Base-by-base conservation (phyloP, 2,888 invertebrate species). In the Empis livida region DNA sequence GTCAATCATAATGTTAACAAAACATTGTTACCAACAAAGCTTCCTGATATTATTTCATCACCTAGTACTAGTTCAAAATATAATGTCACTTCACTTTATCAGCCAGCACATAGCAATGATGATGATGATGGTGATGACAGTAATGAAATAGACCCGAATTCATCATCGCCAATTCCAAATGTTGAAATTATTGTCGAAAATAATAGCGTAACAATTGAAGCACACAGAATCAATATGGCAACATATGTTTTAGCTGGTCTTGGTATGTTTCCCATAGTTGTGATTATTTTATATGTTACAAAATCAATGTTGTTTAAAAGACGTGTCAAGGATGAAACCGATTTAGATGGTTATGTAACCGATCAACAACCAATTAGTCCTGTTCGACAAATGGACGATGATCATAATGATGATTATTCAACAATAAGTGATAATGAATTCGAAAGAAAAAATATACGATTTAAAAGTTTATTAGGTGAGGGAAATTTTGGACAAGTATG, bases 401-500 rank as follows among this genome's bases (percentile, higher is more conserved):
- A 56, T 23, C 46, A 58, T 14, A 63, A 61, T 38, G 64, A 66
- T 23, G 63, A 65, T 17, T 61, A 62, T 13, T 68, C 68, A 1
- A 56, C 68, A 42, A 57, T 61, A 37, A 65, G 63, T 37, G 58
- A 59, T 46, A 64, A 64, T 77, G 87, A 88, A 62, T 87, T 88
- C 60, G 84, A 87, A 1, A 73, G 88, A 53, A 80, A 79, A 53
- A 84, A 86, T 57, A 72, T 89, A 42, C 75, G 84, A 39, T 70
- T 89, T 47, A 84, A 86, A 59, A 86, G 86, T 16, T 73, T 87
- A 45, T 69, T 89, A 23, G 89, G 88, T 9, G 85, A 89, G 68
- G 88, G 89, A 32, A 86, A 88, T 66, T 89, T 89, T 63, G 89
- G 89, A 20, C 84, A 85, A 76, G 87, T 88, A 15, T 87, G 87